Evolutionary conservation across 2,888 invertebrate genomes (phyloP).

Genomic region (Meganola albula): DNA sequence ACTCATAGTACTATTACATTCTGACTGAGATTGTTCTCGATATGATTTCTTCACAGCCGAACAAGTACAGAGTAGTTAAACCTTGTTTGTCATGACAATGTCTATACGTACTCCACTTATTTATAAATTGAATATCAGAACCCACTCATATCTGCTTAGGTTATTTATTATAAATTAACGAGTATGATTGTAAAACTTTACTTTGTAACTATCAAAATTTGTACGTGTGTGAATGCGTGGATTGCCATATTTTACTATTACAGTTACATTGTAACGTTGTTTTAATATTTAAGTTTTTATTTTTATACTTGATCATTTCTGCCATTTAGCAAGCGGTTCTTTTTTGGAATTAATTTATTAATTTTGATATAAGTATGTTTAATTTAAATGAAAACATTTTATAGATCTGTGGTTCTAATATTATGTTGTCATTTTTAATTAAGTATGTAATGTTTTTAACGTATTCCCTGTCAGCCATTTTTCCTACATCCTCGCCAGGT

Average conservation of each 20-base stretch:
- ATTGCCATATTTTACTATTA: conserved; percentile 14
- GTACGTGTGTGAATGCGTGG: no score
- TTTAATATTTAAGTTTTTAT: background rate
- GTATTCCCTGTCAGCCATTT: no score
- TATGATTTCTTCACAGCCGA: conserved; percentile 16
- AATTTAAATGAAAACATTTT: conserved; percentile 7
- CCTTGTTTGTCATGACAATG: conserved; percentile 50
- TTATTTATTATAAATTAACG: conserved; percentile 36
- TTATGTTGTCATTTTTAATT: no score
- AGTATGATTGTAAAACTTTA: conserved; percentile 1
- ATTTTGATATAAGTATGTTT: conserved; percentile 4
- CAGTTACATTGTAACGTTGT: conserved; percentile 1
- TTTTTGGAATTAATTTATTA: no score
- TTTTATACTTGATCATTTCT: no score
- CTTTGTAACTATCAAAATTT: no score
- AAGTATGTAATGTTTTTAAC: no score
- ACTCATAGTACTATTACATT: no score
- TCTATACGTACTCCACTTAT: conserved; percentile 55
- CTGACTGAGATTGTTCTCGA: no score
- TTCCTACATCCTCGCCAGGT: no score
- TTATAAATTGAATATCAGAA: conserved; percentile 46
- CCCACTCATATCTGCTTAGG: conserved; percentile 70
- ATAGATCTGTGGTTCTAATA: no score
- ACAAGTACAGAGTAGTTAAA: conserved; percentile 32
- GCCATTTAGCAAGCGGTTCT: no score